Base-by-base conservation (phyloP, 2,888 invertebrate genomes). In the Diarsia mendica region DNA sequence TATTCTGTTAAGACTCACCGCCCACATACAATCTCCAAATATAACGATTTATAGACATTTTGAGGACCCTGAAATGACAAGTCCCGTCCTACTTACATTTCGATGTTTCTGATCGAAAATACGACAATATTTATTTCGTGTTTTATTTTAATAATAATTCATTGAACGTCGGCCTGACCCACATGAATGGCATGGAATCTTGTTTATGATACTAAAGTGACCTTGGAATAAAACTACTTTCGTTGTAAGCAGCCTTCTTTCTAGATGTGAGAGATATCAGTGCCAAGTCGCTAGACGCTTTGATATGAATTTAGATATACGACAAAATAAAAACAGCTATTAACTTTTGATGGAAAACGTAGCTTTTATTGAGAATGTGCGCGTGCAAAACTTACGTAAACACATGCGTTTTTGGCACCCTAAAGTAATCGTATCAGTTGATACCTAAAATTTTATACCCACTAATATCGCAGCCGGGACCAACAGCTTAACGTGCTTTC, bases 221-320 rank as follows among this genome's bases (percentile, higher is more conserved):
- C 88, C 84, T 87, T 86, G 86, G 49, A 72, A 82, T 82, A 79
- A 80, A 75, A 82, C 68, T 49, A 72, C 60, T 67, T 75, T 80
- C 51, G 66, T 74, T 76, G 75, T 81, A 77, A 88, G 79, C 81
- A 80, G 51, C 39, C 60, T 77, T 60, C 60, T 80, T 75, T 81
- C 74, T 72, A 72, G 76, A 74, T 73, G 65, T 61, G 60, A 72
- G 9, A 58, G 65, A 80, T 78, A 65, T 67, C 69, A 44, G 72
- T 84, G 86, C 88, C 86, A 87, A 86, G 68, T 72, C 68, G 77
- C 75, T 39, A 28, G 63, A 77, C 70, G 64, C 72, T 85, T 87
- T 83, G 71, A 85, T 80, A 75, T 83, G 20, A 58, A 75, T 85
- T 82, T 79, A 87, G 69, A 81, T 67, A 66, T 53, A 77, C 61